These are phyloP conservation scores for Shargacucullia verbasci DNA, from an alignment of 2,888 invertebrate species.

Conservation along the genomic window DNA sequence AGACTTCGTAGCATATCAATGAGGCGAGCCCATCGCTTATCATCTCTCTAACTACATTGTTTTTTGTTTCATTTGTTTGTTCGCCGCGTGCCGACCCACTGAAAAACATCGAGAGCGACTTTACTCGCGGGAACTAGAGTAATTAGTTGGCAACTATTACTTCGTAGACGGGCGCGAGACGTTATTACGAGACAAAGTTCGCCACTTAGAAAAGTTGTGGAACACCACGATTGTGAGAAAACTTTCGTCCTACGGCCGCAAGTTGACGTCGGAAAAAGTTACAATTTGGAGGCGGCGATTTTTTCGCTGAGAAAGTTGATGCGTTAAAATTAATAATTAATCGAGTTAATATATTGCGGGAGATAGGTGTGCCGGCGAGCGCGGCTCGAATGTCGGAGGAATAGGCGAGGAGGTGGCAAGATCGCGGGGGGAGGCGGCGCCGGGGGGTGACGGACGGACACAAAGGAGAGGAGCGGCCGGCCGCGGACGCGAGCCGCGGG, in stretches of 20 bases:
- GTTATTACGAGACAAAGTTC: conserved; percentile 72
- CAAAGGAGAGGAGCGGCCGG: conserved; percentile 87
- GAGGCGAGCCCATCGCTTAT: conserved; percentile 47
- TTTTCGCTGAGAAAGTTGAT: conserved; percentile 63
- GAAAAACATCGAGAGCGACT: conserved; percentile 55
- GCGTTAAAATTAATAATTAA: conserved; percentile 79
- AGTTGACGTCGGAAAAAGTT: conserved; percentile 60
- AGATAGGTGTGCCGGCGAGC: conserved; percentile 78
- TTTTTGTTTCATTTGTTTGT: conserved; percentile 44
- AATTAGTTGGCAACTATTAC: conserved; percentile 70
- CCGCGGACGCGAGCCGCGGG: conserved; percentile 80
- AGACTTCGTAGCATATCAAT: conserved; percentile 66
- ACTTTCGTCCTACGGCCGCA: conserved; percentile 48
- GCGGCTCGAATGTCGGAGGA: conserved; percentile 63
- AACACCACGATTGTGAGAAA: conserved; percentile 56
- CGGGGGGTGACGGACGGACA: conserved; percentile 83
- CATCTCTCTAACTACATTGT: conserved; percentile 44
- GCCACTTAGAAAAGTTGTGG: conserved; percentile 72
- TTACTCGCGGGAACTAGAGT: conserved; percentile 54
- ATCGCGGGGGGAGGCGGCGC: conserved; percentile 69
- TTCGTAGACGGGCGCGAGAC: conserved; percentile 76
- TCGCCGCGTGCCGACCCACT: conserved; percentile 30
- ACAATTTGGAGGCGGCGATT: conserved; percentile 52
- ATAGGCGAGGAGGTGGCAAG: conserved; percentile 70
- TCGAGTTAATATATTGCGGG: conserved; percentile 79